Evolutionary conservation across 2,797 vertebrate species (phyloP), one percentile per base, ranked within the genome.

Genomic region (Tapera naevia): DNA sequence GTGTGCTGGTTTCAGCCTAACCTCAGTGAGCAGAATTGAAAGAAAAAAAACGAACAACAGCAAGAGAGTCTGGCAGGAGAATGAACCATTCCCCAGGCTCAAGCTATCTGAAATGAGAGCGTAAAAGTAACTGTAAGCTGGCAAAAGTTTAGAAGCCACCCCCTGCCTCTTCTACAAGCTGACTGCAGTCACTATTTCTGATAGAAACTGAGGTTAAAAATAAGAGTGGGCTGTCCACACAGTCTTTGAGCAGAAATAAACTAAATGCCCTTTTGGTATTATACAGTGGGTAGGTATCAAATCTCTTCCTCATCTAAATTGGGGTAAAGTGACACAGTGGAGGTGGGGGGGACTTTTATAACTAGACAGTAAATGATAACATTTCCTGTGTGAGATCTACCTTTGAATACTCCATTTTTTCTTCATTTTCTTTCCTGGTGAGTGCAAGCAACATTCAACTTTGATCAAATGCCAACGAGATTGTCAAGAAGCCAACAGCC

Each of bases 401-500:
- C 72, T 90, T 91, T 86, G 71, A 91, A 61, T 64, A 78, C 25
- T 69, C 41, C 13, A 17, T 27, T 73, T 83, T 61, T 48, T 23
- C 15, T 28, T 43, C 27, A 3, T 35, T 53, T 53, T 54, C 84
- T 76, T 24, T 30, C 17, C 37, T 25, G 25, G 28, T 92, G 30
- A 89, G 35, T 64, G 25, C 66, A 79, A 84, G 60, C 71, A 71
- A 72, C 33, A 33, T 64, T 83, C 21, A 10, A 62, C 57, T 95
- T 82, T 89, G 81, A 91, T 92, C 58, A 94, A 90, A 91, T 86
- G 86, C 76, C 93, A 90, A 27, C 3, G 0, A 76, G 79, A 91
- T n/a, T 81, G 92, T 91, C 86, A 91, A 76, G 73, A 94, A 90
- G 66, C 27, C 80, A 94, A 74, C 10, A 87, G 56, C 37, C 45